Evolutionary conservation across 1,140 invertebrate species (phyloP).

Genomic region (Drosophila repleta): DNA sequence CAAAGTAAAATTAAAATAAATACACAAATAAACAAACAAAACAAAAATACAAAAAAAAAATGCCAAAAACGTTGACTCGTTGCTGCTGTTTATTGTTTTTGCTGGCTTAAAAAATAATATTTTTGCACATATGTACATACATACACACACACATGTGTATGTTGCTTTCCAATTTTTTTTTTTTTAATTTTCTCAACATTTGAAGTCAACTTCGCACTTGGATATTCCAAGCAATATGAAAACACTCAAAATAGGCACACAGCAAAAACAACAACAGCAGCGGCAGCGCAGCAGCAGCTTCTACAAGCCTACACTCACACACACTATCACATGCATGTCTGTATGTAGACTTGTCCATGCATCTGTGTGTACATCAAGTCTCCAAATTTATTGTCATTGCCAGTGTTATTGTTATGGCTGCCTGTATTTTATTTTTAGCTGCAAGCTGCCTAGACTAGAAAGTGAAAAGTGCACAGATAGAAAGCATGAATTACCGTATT

Average conservation of each 20-base stretch:
- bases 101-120: neutral
- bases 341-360: neutral
- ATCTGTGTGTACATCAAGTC: slow-evolving; percentile 9
- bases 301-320: neutral
- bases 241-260: neutral
- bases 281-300: neutral
- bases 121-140: neutral
- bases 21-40: slow-evolving; percentile 36
- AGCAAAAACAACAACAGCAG: neutral
- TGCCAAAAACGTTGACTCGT: slow-evolving; percentile 55
- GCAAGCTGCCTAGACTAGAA: slow-evolving; percentile 9
- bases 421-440: slow-evolving; percentile 7
- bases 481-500: slow-evolving; percentile 21
- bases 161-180: neutral
- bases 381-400: slow-evolving; percentile 22
- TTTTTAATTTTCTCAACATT: neutral
- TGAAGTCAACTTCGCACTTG: neutral
- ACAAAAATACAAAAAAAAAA: slow-evolving; percentile 38
- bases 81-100: slow-evolving; percentile 19
- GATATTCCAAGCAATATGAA: slow-evolving; percentile 7
- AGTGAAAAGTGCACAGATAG: slow-evolving; percentile 22
- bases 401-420: slow-evolving; percentile 40
- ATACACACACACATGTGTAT: neutral
- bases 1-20: slow-evolving; percentile 43
- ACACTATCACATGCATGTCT: neutral